Evolutionary conservation across 1,140 invertebrate genomes (phyloP).

Genomic region (Meteorus sp.): DNA sequence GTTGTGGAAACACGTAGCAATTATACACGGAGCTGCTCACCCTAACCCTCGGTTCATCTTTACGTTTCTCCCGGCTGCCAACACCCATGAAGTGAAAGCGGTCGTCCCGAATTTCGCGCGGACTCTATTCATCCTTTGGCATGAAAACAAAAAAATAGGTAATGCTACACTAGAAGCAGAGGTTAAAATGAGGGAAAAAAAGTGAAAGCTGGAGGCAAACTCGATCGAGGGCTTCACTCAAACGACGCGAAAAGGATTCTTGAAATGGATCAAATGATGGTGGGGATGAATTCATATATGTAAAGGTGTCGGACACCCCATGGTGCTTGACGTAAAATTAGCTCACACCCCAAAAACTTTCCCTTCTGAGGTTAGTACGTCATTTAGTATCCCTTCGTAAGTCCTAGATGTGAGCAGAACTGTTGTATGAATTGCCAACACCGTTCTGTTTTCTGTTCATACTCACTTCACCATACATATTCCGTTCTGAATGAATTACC

Average conservation of each 20-base stretch:
- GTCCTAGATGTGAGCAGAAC: not conserved
- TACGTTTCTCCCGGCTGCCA: not conserved
- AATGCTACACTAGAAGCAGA: not conserved
- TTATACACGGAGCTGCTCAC: too few species aligned
- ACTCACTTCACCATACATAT: not conserved
- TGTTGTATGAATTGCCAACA: not conserved
- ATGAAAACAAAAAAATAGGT: constrained; percentile 34
- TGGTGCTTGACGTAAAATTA: constrained; percentile 44
- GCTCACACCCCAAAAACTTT: constrained; percentile 19
- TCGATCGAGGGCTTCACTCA: too few species aligned
- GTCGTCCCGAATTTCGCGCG: constrained; percentile 23
- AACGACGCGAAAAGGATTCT: too few species aligned
- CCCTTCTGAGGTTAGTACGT: not conserved
- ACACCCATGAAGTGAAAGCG: constrained; percentile 25
- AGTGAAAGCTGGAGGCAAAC: constrained; percentile 46
- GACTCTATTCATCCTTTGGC: constrained; percentile 17
- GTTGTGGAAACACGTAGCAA: too few species aligned
- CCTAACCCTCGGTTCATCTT: constrained; percentile 6
- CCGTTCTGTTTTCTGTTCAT: constrained; percentile 1
- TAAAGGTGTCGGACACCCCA: constrained; percentile 41
- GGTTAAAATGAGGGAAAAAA: too few species aligned
- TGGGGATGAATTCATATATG: not conserved
- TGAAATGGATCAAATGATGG: constrained; percentile 7
- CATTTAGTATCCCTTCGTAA: not conserved
- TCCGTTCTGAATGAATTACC: constrained; percentile 19